Percentiles rank a stretch among this genome's conserved stretches.
These are phyloP conservation scores for Chelonoidis abingdonii DNA, from an alignment of 2,113 vertebrate genomes.

Conservation along the genomic window DNA sequence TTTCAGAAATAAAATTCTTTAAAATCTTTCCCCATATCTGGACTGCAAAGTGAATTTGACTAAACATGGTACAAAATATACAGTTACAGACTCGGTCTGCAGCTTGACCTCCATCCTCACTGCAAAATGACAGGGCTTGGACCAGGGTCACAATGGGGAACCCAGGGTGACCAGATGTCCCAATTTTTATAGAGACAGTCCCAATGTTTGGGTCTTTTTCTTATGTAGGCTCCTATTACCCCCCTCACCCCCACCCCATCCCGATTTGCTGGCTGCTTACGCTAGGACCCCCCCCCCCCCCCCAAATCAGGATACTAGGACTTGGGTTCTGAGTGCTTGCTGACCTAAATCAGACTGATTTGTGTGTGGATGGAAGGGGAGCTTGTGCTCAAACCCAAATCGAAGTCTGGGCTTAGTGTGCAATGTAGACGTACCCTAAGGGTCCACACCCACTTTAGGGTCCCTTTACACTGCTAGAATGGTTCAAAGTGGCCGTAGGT, in stretches of 20 bases:
- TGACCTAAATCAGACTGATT: background rate
- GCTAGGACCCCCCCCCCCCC: too few species aligned
- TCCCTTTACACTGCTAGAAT: background rate
- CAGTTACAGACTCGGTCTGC: background rate
- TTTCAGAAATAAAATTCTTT: too few species aligned
- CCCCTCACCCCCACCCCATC: too few species aligned
- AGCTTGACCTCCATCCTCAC: background rate
- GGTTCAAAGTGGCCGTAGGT: background rate
- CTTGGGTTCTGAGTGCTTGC: background rate
- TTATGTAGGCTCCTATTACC: too few species aligned
- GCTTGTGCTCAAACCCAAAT: background rate
- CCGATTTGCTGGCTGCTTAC: too few species aligned
- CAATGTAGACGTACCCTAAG: background rate
- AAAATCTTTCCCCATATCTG: too few species aligned
- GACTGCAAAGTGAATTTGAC: background rate
- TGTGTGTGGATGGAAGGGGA: background rate
- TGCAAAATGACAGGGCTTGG: background rate
- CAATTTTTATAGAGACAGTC: too few species aligned
- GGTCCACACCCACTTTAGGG: background rate
- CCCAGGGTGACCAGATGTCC: too few species aligned
- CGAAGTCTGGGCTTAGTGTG: background rate
- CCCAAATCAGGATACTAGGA: background rate
- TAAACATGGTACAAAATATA: background rate
- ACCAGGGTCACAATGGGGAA: background rate
- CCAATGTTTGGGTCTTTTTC: too few species aligned